phyloP scores from a whole-genome alignment of 2,888 invertebrate species.

The Lamellibrachia satsuma region DNA sequence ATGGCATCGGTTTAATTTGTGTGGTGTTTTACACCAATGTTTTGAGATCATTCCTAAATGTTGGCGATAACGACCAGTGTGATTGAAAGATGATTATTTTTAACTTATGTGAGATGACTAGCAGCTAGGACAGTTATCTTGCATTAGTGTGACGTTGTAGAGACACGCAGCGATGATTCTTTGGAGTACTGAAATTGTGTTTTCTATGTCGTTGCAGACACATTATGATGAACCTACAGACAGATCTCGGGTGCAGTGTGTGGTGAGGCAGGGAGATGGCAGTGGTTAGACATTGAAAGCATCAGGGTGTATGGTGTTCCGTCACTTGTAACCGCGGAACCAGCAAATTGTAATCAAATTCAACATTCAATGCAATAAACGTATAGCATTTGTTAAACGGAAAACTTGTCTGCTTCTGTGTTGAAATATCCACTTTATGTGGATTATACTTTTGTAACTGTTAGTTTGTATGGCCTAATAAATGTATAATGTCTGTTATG shows the following conservation, averaged over 20 bases:
- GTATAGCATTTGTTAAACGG: neutral
- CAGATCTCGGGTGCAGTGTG: neutral
- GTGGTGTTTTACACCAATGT: too few relatives aligned
- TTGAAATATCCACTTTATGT: neutral
- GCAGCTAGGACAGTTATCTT: neutral
- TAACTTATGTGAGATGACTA: neutral
- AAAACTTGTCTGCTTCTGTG: neutral
- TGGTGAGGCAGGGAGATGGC: neutral
- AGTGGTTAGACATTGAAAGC: neutral
- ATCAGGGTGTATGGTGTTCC: neutral
- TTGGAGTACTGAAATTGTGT: neutral
- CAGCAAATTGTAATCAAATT: neutral
- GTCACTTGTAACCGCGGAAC: neutral
- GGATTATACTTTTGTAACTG: neutral
- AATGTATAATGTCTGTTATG: too few relatives aligned
- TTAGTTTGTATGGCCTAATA: neutral
- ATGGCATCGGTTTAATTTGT: too few relatives aligned
- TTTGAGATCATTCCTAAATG: too few relatives aligned
- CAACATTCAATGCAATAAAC: conserved; percentile 11
- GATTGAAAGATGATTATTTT: neutral
- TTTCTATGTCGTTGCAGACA: neutral
- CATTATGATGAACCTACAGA: neutral
- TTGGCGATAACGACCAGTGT: too few relatives aligned
- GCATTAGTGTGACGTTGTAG: neutral
- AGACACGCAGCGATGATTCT: neutral